A percentile compares a stretch with the other conserved stretches of the same genome.
Conservation (phyloP, 2,797 vertebrate species). For the Tapirus indicus region DNA sequence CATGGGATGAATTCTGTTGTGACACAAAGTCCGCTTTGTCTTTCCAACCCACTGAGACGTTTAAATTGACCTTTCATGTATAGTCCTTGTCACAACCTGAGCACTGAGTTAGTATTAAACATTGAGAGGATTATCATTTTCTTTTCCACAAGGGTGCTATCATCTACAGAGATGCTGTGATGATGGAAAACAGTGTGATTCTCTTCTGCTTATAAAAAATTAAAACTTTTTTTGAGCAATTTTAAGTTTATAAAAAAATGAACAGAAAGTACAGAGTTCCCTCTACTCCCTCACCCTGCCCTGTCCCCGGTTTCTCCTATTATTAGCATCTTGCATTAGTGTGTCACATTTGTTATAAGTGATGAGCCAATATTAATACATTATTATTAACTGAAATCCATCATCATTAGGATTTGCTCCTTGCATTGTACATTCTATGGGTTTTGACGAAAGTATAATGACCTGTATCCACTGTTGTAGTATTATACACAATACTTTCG, state of each 20-base stretch:
- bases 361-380: neutral
- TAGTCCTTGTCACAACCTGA: conserved; percentile 65
- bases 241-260: neutral
- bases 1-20: conserved; percentile 33
- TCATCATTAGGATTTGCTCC: neutral
- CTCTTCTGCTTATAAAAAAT: neutral
- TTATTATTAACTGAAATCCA: neutral
- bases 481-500: neutral
- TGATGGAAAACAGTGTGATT: neutral
- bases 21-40: conserved; percentile 85
- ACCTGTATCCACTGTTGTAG: neutral
- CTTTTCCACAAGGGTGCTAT: neutral
- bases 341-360: neutral
- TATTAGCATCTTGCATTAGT: neutral
- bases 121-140: conserved; percentile 50
- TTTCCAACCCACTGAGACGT: conserved; percentile 72
- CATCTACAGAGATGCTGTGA: conserved; percentile 3
- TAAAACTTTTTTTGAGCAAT: neutral
- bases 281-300: neutral
- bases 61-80: conserved; percentile 78
- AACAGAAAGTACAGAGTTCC: neutral
- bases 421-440: neutral
- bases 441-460: neutral
- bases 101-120: conserved; percentile 59
- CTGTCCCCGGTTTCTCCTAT: neutral